Base-by-base conservation (phyloP, 1,140 invertebrate genomes). In the Sycophila sp. region DNA sequence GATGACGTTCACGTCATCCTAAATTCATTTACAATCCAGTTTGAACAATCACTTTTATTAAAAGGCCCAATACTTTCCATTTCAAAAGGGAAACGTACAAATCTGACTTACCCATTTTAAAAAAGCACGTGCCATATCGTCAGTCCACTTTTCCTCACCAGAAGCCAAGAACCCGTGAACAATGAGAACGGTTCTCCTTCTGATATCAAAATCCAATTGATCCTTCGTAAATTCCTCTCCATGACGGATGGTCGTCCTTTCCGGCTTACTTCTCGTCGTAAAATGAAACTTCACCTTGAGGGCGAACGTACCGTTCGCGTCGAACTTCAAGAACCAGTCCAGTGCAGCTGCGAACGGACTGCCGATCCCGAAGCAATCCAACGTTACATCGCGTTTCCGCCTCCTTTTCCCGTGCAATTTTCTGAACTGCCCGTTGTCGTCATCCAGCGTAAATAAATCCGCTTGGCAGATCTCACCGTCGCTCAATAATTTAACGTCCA, bases 81-180 rank as follows among this genome's bases (percentile, higher is more conserved):
- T n/a, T n/a, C n/a, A n/a, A n/a, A n/a, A n/a, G n/a, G n/a, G n/a
- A n/a, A 22, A 19, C 15, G 0, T 4, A 15, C 0, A 22, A 10
- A 22, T 0, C 7, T 17, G 34, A 74, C 76, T 76, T 80, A 88
- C 88, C 87, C 84, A 88, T 68, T 78, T 63, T 10, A 89, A 79
- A 58, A 89, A 87, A 1, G 87, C 86, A 7, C 75, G 76, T 7
- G 87, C 85, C 87, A 89, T 85, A n/a, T 88, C 80, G 0, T 28
- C 72, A 0, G 89, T 83, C 89, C 89, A 90, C 2, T 78, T 78
- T 10, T 87, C 84, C 32, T 87, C 80, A 34, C 88, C 87, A 66
- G 88, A 81, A 19, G 88, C 87, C 81, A 90, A 83, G 75, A 89
- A 90, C 0, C 89, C 89, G 63, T 90, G 89, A 3, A 89, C 83